These are phyloP conservation scores for Ranitomeya variabilis DNA, from an alignment of 2,113 vertebrate genomes.

Conservation along the genomic window DNA sequence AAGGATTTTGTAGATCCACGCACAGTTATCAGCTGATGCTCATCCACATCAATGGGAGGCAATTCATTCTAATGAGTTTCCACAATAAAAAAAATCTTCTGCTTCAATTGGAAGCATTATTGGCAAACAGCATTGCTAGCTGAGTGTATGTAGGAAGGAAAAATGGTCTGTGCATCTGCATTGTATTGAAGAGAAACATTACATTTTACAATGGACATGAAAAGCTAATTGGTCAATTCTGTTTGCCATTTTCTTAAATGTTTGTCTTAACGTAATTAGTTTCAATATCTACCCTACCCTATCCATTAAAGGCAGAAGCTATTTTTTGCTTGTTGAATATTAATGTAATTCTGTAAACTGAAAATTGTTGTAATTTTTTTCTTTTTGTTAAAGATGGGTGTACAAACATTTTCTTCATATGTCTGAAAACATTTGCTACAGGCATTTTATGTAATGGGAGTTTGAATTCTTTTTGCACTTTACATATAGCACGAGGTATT, in stretches of 20 bases:
- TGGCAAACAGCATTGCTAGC: slow-evolving; percentile 39
- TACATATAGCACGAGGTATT: not conserved
- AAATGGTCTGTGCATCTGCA: not conserved
- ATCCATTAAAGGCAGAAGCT: not conserved
- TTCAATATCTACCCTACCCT: not conserved
- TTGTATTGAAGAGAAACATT: not conserved
- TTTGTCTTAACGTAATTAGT: not conserved
- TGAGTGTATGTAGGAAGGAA: not conserved
- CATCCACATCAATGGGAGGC: slow-evolving; percentile 36
- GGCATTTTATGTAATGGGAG: not conserved
- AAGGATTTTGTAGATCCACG: slow-evolving; percentile 50
- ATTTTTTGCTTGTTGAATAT: not conserved
- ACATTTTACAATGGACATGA: slow-evolving; percentile 26
- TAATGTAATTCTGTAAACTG: not conserved
- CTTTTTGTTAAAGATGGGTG: not conserved
- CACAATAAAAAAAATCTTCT: slow-evolving; percentile 43
- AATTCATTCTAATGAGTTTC: slow-evolving; percentile 50
- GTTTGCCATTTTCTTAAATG: not conserved
- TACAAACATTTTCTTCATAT: not conserved
- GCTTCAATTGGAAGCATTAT: slow-evolving; percentile 42
- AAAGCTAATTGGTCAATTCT: not conserved
- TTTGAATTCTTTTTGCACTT: not conserved
- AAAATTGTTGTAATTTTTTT: not conserved
- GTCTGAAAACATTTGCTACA: not conserved
- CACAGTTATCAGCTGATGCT: slow-evolving; percentile 46